Conservation (phyloP, 2,113 vertebrate species). For the Heptranchias perlo region DNA sequence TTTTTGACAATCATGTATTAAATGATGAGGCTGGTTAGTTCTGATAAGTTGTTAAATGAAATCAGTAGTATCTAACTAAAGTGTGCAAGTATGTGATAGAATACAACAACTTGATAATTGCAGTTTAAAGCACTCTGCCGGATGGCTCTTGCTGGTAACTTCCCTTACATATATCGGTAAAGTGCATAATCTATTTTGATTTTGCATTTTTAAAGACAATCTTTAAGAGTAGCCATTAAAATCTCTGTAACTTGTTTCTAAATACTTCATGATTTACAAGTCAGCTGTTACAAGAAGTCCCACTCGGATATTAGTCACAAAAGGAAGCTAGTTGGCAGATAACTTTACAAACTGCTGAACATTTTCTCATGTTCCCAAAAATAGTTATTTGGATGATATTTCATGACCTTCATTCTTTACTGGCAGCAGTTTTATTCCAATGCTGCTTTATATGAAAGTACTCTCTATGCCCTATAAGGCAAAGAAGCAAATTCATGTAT, state of each 20-base stretch:
- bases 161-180: neutral
- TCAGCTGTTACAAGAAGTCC: neutral
- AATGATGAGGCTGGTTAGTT: neutral
- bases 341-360: neutral
- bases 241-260: neutral
- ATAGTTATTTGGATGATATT: slow-evolving; percentile 1
- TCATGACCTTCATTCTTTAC: neutral
- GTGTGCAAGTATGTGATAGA: neutral
- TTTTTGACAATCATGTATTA: neutral
- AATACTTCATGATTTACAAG: neutral
- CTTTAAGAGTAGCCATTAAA: neutral
- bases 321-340: neutral
- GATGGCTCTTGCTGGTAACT: neutral
- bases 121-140: neutral
- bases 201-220: neutral
- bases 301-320: neutral
- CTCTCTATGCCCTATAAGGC: neutral
- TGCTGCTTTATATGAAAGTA: neutral
- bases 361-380: slow-evolving; percentile 34
- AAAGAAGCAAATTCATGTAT: neutral
- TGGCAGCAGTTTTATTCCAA: neutral
- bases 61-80: neutral
- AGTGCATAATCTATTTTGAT: neutral
- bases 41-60: neutral
- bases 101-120: neutral